Base-by-base conservation (phyloP, 2,888 invertebrate genomes). In the Yponomeuta plumbellus region DNA sequence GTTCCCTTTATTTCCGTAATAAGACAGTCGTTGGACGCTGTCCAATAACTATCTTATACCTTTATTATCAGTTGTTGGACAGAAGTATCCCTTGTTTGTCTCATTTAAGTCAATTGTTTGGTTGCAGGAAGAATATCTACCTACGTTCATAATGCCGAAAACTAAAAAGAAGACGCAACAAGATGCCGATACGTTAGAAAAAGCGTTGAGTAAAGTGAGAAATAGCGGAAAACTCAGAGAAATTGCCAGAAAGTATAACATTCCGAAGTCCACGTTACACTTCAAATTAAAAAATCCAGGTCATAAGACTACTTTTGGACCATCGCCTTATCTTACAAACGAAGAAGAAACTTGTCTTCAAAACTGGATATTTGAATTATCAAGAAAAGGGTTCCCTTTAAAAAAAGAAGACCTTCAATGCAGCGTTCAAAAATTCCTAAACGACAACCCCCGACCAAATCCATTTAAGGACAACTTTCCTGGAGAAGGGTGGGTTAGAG, bases 401-500 rank as follows among this genome's bases (percentile, higher is more conserved):
- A 67, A 66, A 23, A 40, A 62, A 65, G 68, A 69, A n/a, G 67
- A 68, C 40, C 22, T 70, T 65, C 58, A 64, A 13, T 59, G 67
- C n/a, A 67, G 66, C n/a, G 71, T 71, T 13, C 69, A 71, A 67
- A 68, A 68, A 52, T 70, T 70, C 68, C 65, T 69, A 34, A 39
- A 26, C 21, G 68, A 71, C 1, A 67, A 70, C 66, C 70, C 69
- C 63, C 52, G 69, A 20, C 23, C 63, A 13, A 70, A 56, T 65
- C 66, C 68, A 34, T 72, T 71, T 64, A 11, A 57, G 10, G 67
- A 71, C 64, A 70, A 71, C 62, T 67, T 66, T 26, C 70, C 70
- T 64, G 73, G 71, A 26, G 34, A 66, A 34, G 69, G 68, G 11
- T 71, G 72, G 71, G 66, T 69, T 10, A 69, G 68, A 66, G 70